Conservation (phyloP, 2,797 vertebrate genomes). For the Synanceia verrucosa region DNA sequence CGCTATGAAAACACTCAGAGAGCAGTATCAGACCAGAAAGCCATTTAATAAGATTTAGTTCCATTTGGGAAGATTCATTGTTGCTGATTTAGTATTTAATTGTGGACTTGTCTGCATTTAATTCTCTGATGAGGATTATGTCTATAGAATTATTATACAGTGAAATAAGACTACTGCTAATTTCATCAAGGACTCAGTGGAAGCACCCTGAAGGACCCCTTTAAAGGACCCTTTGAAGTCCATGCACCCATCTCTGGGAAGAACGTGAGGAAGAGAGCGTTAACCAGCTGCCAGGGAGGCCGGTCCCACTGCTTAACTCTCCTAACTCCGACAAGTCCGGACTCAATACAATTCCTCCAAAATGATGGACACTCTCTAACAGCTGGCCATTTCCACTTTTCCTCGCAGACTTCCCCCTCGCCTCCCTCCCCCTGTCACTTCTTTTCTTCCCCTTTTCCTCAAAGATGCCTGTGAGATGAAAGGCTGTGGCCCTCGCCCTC, state of each 20-base stretch:
- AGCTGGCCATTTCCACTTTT: conserved; percentile 66
- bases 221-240: conserved; percentile 20
- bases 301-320: conserved; percentile 24
- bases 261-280: conserved; percentile 9
- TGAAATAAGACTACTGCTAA: conserved; percentile 14
- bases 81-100: conserved; percentile 29
- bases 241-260: background rate
- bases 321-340: conserved; percentile 56
- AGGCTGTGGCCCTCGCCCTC: conserved; percentile 70
- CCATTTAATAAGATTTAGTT: conserved; percentile 30
- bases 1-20: background rate
- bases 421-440: conserved; percentile 4
- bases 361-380: conserved; percentile 47
- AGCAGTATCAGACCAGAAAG: background rate
- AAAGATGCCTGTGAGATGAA: conserved; percentile 83
- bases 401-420: conserved; percentile 28
- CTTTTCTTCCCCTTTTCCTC: conserved; percentile 52
- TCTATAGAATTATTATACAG: conserved; percentile 3
- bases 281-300: conserved; percentile 31
- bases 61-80: conserved; percentile 18
- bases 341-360: conserved; percentile 40
- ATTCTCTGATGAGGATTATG: conserved; percentile 33
- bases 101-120: conserved; percentile 18
- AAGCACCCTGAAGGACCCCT: background rate
- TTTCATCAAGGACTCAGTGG: conserved; percentile 10